phyloP scores from a whole-genome alignment of 2,797 vertebrate species.

The Coluber constrictor region DNA sequence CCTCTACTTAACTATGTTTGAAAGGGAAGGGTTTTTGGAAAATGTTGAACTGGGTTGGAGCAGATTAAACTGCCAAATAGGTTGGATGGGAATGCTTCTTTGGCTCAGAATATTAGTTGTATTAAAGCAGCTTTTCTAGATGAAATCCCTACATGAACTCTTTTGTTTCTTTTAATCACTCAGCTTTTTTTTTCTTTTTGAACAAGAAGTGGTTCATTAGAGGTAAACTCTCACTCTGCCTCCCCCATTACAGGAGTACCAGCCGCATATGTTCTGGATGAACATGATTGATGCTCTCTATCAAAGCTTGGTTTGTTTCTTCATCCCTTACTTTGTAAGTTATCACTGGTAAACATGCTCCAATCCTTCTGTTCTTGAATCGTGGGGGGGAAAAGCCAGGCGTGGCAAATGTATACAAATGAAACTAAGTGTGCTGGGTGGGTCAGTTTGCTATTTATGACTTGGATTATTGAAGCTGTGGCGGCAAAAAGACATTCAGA shows the following conservation, averaged over 20 bases:
- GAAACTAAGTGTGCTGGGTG: neutral
- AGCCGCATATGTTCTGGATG: constrained; percentile 96
- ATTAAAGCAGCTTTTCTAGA: neutral
- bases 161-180: neutral
- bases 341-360: neutral
- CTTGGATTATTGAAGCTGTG: neutral
- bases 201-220: neutral
- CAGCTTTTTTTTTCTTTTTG: neutral
- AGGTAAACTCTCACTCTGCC: neutral
- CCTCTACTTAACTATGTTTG: neutral
- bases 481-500: too few species aligned
- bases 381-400: neutral
- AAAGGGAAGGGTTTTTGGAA: neutral
- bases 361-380: neutral
- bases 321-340: constrained; percentile 97
- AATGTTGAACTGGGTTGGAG: neutral
- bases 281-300: constrained; percentile 98
- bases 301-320: constrained; percentile 96
- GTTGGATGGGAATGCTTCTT: neutral
- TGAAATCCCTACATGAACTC: neutral
- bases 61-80: neutral
- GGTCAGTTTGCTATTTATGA: neutral
- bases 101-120: neutral
- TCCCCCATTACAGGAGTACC: constrained; percentile 82
- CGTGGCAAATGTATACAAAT: neutral